phyloP scores from a whole-genome alignment of 2,113 vertebrate genomes.

The Zingel zingel region DNA sequence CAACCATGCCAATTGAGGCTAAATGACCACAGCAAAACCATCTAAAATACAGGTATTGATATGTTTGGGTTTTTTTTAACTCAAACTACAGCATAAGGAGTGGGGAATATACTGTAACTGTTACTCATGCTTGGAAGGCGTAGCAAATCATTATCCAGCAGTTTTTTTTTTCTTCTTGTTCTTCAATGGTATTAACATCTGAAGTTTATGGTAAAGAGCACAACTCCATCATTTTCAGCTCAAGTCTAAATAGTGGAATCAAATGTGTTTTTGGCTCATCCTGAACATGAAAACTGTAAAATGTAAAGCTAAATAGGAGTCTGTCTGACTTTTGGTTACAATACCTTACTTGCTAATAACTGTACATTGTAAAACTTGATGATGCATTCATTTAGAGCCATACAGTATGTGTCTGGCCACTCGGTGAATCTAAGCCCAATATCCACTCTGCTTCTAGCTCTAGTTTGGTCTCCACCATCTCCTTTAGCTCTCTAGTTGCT shows the following conservation, averaged over 20 bases:
- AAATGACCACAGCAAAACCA: not conserved
- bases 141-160: conserved; percentile 1
- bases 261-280: not conserved
- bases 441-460: not conserved
- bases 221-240: not conserved
- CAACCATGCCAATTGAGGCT: not conserved
- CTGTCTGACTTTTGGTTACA: not conserved
- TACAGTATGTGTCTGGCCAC: not conserved
- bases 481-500: not conserved
- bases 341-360: not conserved
- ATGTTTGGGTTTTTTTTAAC: not conserved
- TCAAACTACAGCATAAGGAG: not conserved
- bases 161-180: not conserved
- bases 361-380: not conserved
- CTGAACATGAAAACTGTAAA: not conserved
- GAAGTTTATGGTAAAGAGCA: not conserved
- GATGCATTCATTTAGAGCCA: not conserved
- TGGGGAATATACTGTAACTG: not conserved
- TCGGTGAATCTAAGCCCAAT: not conserved
- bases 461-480: not conserved
- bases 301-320: not conserved
- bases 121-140: not conserved
- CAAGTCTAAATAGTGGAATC: not conserved
- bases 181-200: not conserved
- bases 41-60: not conserved